Evolutionary conservation across 2,113 vertebrate species (phyloP), one percentile per base, ranked within the genome.

Genomic region (Ictalurus furcatus): DNA sequence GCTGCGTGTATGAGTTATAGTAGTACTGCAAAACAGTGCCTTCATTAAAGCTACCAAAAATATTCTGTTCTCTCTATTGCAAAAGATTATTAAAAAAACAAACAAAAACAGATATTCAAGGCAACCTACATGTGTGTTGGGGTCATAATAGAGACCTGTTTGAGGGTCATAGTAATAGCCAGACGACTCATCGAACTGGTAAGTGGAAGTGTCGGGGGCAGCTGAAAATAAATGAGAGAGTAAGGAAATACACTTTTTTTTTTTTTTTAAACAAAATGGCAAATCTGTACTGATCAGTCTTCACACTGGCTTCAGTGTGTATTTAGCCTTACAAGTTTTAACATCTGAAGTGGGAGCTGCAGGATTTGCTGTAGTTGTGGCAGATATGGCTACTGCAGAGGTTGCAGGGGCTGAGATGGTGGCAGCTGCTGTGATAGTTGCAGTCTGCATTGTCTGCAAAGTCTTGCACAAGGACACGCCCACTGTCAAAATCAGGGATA

Each of bases 141-240:
- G 96, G 92, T 99, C 98, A 90, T 99, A 99, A 93, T 99, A 99
- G 16, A 99, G 96, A 63, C 98, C 97, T 90, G 97, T 98, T 88
- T 97, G 93, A 86, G 98, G 97, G 94, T 99, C 98, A 85, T 98
- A 99, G 90, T 99, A 99, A 93, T 98, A 99, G 85, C 98, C 98
- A 87, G 98, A 99, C 84, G 98, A 96, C 87, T 99, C 98, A 91
- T 99, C 98, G 89, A 98, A 99, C 65, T 99, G 98, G 93, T 99
- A 99, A 25, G 96, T 97, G 85, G 98, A 99, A 1, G 96, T 97
- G 91, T 99, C 98, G 88, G 98, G 98, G 89, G 94, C 95, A 87
- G 93, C 98, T 99, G 94, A 88, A 88, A 94, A 89, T 94, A 1
- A 87, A 89, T 40, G 87, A 85, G 7, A 90, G 1, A 83, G 73